Conservation (phyloP, 2,113 vertebrate genomes). For the Lathamus discolor region DNA sequence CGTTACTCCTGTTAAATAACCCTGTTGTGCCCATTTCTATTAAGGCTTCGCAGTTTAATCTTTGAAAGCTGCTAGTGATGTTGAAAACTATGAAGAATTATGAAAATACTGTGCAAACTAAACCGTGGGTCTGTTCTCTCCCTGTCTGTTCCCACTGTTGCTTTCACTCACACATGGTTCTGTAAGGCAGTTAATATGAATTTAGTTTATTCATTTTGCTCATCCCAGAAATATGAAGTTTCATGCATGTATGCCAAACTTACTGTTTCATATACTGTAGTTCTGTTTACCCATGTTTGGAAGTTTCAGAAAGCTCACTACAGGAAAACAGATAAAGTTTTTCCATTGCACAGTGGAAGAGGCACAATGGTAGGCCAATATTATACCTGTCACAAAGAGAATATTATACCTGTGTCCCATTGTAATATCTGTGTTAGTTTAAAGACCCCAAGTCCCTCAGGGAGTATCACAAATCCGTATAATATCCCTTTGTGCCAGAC, state of each 20-base stretch:
- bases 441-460: not conserved
- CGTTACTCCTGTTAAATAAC: not conserved
- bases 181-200: slow-evolving; percentile 28
- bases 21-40: not conserved
- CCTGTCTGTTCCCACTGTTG: not conserved
- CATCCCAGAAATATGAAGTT: slow-evolving; percentile 49
- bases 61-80: not conserved
- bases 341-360: not conserved
- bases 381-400: not conserved
- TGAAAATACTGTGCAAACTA: not conserved
- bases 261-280: slow-evolving; percentile 27
- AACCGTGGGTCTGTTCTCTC: not conserved
- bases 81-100: not conserved
- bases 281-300: slow-evolving; percentile 50
- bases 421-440: slow-evolving; percentile 17
- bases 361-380: not conserved
- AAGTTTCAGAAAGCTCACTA: slow-evolving; percentile 27
- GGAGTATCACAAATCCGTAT: slow-evolving; percentile 42
- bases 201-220: slow-evolving; percentile 16
- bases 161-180: not conserved
- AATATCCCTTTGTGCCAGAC: not conserved
- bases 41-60: not conserved
- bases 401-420: not conserved
- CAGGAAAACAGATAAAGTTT: not conserved
- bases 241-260: slow-evolving; percentile 38